Percentiles rank a stretch among this genome's conserved stretches.
These are phyloP conservation scores for Pogonus chalceus DNA, from an alignment of 1,140 invertebrate species.

Conservation along the genomic window DNA sequence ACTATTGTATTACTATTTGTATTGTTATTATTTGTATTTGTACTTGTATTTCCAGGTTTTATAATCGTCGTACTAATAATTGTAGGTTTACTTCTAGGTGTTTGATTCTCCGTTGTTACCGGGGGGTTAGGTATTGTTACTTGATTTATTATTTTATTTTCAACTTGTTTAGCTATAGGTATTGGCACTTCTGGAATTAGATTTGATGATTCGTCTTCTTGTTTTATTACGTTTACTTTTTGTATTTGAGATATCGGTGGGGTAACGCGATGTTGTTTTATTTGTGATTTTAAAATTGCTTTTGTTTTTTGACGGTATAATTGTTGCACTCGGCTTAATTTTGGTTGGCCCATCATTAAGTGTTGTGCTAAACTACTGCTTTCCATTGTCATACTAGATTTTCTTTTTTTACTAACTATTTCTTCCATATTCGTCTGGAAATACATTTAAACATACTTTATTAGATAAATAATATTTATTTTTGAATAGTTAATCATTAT, in stretches of 20 bases:
- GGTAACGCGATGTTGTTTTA: constrained; percentile 12
- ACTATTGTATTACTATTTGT: neutral
- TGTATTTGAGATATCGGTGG: constrained; percentile 7
- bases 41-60: neutral
- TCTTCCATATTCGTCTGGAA: constrained; percentile 19
- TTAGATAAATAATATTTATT: constrained; percentile 14
- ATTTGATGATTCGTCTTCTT: neutral
- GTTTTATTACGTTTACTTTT: constrained; percentile 9
- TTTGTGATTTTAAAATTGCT: constrained; percentile 19
- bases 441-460: constrained; percentile 15
- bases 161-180: neutral
- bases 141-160: neutral
- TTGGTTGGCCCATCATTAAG: constrained; percentile 25
- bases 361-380: constrained; percentile 27
- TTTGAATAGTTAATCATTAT: constrained; percentile 10
- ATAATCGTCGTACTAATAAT: neutral
- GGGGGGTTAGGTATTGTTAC: neutral
- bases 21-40: neutral
- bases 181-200: neutral
- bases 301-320: constrained; percentile 21
- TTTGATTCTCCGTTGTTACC: neutral
- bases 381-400: constrained; percentile 22
- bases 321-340: constrained; percentile 33
- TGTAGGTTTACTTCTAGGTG: neutral
- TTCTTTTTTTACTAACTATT: constrained; percentile 26